Base-by-base conservation (phyloP, 2,797 vertebrate genomes). In the Anguilla pacifica region DNA sequence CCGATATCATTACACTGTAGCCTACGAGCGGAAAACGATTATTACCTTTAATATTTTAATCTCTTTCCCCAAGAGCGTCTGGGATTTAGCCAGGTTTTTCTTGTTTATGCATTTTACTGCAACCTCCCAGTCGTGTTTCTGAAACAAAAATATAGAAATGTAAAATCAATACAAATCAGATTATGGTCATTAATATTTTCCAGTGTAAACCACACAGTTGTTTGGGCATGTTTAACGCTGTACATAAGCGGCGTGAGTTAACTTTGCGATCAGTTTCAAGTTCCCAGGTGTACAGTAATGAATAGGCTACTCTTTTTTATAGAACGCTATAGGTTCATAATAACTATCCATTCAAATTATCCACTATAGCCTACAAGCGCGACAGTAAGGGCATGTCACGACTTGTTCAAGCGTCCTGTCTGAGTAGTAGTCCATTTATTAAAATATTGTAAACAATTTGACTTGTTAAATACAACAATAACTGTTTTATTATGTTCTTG, bases 101-200 rank as follows among this genome's bases (percentile, higher is more conserved):
- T 98, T 99, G 94, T 98, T 99, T 89, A 99, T 99, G 89, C 98
- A 99, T 92, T 99, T 99, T 86, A 99, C 97, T 0, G 98, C 98
- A 89, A 99, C 98, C 93, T 98, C 97, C 94, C 96, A 94, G 89
- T 98, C 96, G 83, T 96, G 98, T 95, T 97, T 99, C 98, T 99
- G 81, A 6, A 86, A 93, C 39, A 79, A 79, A 79, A 79, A 22
- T 3, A 79, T 6, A 79, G 2, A 46, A 43, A 85, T 86, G 15
- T 39, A 86, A 82, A 31, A 25, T 2, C 7, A 28, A 77, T n/a
- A n/a, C 35, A 84, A 11, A 74, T 35, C 3, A 13, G 6, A 74
- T 74, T 74, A 2, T 74, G 11, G 28, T 6, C 28, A 39, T 74
- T 10, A 35, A 13, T 35, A 39, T 39, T 15, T 39, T 74, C 10